phyloP scores from a whole-genome alignment of 2,888 invertebrate genomes.

The Balanococcus diminutus region DNA sequence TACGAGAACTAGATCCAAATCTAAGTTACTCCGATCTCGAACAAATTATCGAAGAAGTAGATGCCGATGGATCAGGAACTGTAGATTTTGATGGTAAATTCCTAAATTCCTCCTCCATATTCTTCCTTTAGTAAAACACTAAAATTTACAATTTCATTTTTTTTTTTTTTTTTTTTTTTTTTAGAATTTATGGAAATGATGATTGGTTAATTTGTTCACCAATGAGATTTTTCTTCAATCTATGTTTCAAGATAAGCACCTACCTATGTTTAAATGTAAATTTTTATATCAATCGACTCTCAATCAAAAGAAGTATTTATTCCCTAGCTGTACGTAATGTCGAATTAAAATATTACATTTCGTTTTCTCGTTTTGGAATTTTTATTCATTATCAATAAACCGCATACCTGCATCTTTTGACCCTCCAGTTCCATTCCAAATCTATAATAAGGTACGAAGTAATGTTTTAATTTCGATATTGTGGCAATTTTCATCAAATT shows the following conservation, averaged over 20 bases:
- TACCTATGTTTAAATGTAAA: neutral
- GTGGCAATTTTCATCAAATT: neutral
- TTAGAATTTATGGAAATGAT: slow-evolving; percentile 57
- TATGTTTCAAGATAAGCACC: neutral
- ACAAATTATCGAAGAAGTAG: slow-evolving; percentile 58
- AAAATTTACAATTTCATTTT: neutral
- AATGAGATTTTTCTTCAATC: neutral
- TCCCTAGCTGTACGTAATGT: neutral
- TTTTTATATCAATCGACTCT: neutral
- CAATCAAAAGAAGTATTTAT: neutral
- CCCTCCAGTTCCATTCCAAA: neutral
- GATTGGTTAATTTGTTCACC: slow-evolving; percentile 55
- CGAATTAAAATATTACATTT: neutral
- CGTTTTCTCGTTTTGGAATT: neutral
- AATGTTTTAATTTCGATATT: neutral
- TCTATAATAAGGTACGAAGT: no score
- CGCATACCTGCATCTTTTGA: neutral
- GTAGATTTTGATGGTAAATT: slow-evolving; percentile 57
- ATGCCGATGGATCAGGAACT: slow-evolving; percentile 58
- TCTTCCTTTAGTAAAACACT: neutral
- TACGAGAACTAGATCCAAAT: slow-evolving; percentile 58
- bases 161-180: neutral
- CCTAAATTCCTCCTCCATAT: no score
- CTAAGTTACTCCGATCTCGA: slow-evolving; percentile 58
- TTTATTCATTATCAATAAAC: neutral